These are phyloP conservation scores for Eilema caniola DNA, from an alignment of 2,888 invertebrate genomes.

Conservation along the genomic window DNA sequence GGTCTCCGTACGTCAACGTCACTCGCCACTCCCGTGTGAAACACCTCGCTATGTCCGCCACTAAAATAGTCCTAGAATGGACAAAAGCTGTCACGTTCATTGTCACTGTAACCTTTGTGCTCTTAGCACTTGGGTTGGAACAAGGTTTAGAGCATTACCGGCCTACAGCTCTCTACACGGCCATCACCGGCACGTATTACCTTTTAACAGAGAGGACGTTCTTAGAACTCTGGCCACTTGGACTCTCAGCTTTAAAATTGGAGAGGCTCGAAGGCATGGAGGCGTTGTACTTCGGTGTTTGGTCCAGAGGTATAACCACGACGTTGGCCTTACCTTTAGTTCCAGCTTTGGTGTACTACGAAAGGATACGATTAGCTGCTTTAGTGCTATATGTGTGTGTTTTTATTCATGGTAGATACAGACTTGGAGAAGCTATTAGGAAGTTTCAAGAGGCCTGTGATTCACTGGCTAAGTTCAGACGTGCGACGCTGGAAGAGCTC, in stretches of 20 bases:
- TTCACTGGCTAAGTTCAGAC: constrained; percentile 88
- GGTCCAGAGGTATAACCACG: constrained; percentile 88
- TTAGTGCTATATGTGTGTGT: constrained; percentile 89
- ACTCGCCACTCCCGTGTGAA: constrained; percentile 91
- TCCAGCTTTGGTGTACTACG: constrained; percentile 85
- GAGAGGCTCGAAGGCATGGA: constrained; percentile 91
- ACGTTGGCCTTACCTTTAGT: constrained; percentile 86
- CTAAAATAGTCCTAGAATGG: constrained; percentile 93
- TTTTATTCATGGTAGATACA: constrained; percentile 89
- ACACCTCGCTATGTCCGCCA: constrained; percentile 93
- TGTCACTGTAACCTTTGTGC: constrained; percentile 92
- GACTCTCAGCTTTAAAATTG: constrained; percentile 87
- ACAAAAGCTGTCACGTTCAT: constrained; percentile 93
- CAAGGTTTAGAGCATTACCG: constrained; percentile 92
- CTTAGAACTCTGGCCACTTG: constrained; percentile 88
- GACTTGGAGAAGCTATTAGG: constrained; percentile 84
- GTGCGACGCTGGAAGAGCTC: constrained; percentile 89
- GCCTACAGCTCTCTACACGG: constrained; percentile 89
- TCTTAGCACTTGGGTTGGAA: constrained; percentile 91
- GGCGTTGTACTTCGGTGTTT: constrained; percentile 89
- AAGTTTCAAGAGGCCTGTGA: constrained; percentile 88
- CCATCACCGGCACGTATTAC: constrained; percentile 90
- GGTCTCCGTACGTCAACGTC: constrained; percentile 92
- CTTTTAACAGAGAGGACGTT: constrained; percentile 91
- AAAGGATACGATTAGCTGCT: constrained; percentile 87